Base-by-base conservation (phyloP, 2,113 vertebrate species). In the Hemiscyllium ocellatum region DNA sequence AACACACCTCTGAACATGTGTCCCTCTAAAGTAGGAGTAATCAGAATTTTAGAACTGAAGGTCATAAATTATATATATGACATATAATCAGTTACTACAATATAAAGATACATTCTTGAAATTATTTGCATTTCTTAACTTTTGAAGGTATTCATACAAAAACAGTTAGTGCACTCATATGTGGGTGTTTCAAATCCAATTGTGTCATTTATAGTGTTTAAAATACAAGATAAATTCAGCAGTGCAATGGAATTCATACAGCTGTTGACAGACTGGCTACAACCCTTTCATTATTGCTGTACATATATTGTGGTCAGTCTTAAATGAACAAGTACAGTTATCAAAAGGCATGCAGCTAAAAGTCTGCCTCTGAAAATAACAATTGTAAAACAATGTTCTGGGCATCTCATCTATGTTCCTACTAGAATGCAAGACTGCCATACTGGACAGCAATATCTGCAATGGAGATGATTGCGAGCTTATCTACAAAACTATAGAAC, bases 331-430 rank as follows among this genome's bases (percentile, higher is more conserved):
- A 24, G 47, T 76, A 52, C 19, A 12, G 6, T 94, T 72, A 69
- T 42, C 22, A 33, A 94, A 68, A 94, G 20, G 37, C 52, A 56
- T 13, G 15, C 13, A 4, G 56, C 15, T 70, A 69, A 94, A 56
- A 52, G 56, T 56, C 61, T 61, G 87, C 87, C 33, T 61, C 26
- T 61, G 87, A 90, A 90, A 90, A 90, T 90, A 52, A 90, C 26
- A 90, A 94, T 94, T 22, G 12, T 26, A 94, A 94, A 94, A 47
- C 37, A 24, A 50, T 50, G 8, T 37, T 94, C 4, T 22, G 10
- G 93, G n/a, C 93, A 94, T 94, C 19, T n/a, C 93, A 94, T 70
- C 20, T 42, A 70, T 94, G 50, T 94, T 50, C 94, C 47, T 52
- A 52, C 69, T 95, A 61, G 89, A 68, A 90, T 61, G 13, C 33